Percentiles rank a stretch among this genome's conserved stretches.
Conservation (phyloP, 2,797 vertebrate species). For the Megalops cyprinoides region DNA sequence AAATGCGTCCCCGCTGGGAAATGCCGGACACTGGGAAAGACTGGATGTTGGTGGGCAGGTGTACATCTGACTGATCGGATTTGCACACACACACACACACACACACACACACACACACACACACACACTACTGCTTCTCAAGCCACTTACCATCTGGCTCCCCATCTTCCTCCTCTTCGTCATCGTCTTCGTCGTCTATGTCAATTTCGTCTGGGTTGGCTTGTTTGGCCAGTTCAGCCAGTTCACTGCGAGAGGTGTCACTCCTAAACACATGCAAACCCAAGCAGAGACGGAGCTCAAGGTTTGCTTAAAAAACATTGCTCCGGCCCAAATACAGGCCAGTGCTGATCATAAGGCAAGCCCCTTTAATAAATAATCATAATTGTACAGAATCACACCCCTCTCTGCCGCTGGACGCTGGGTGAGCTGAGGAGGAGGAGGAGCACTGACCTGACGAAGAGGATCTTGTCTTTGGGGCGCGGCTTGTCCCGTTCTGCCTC, state of each 20-base stretch:
- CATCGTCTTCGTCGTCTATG: slow-evolving; percentile 82
- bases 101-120: slow-evolving; percentile 19
- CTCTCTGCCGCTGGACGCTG: too few relatives aligned
- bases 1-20: too few relatives aligned
- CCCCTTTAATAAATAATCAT: too few relatives aligned
- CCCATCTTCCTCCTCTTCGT: slow-evolving; percentile 77
- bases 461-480: slow-evolving; percentile 87
- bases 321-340: too few relatives aligned
- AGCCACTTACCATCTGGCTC: slow-evolving; percentile 87
- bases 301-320: too few relatives aligned
- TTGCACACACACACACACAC: slow-evolving; percentile 5
- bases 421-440: neutral
- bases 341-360: too few relatives aligned
- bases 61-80: too few relatives aligned
- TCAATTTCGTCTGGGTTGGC: slow-evolving; percentile 92
- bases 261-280: slow-evolving; percentile 75
- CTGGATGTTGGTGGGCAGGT: too few relatives aligned
- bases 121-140: neutral
- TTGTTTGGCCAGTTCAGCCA: slow-evolving; percentile 85
- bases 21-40: too few relatives aligned
- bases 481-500: slow-evolving; percentile 86
- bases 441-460: slow-evolving; percentile 84
- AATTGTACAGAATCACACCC: too few relatives aligned
- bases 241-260: slow-evolving; percentile 86
- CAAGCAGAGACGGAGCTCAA: too few relatives aligned